Evolutionary conservation across 1,140 invertebrate genomes (phyloP).

Genomic region (Grapholita molesta): DNA sequence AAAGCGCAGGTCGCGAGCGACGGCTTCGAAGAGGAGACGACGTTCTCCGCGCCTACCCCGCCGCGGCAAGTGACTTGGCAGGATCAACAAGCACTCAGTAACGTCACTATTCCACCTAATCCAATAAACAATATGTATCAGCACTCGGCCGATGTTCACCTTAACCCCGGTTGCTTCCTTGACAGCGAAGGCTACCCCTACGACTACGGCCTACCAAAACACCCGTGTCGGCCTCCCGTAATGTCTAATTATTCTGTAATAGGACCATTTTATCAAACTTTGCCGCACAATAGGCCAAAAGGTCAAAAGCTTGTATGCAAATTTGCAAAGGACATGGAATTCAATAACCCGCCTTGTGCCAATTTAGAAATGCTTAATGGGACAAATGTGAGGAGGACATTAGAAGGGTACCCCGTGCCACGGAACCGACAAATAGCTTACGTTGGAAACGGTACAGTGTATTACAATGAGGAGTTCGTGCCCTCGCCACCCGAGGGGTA

Average conservation of each 20-base stretch:
- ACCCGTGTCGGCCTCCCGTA: conserved; percentile 75
- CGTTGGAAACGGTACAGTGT: conserved; percentile 65
- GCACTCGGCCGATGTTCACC: conserved; percentile 82
- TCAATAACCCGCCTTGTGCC: conserved; percentile 55
- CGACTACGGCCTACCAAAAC: conserved; percentile 88
- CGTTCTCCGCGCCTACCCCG: conserved; percentile 63
- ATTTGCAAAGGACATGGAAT: conserved; percentile 75
- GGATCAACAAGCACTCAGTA: conserved; percentile 63
- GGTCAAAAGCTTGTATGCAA: conserved; percentile 80
- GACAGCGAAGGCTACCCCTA: conserved; percentile 88
- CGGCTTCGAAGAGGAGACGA: conserved; percentile 65
- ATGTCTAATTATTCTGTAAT: conserved; percentile 76
- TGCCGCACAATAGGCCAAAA: conserved; percentile 83
- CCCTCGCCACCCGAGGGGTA: conserved; percentile 85
- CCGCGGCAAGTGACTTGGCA: conserved; percentile 76
- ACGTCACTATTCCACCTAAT: conserved; percentile 76
- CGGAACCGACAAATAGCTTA: conserved; percentile 71
- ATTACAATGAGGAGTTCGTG: conserved; percentile 80
- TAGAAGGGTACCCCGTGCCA: conserved; percentile 86
- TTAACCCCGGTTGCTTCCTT: conserved; percentile 83
- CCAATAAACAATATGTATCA: conserved; percentile 72
- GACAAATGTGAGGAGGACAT: conserved; percentile 85
- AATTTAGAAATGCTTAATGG: conserved; percentile 70
- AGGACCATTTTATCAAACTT: conserved; percentile 82
- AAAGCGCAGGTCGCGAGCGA: conserved; percentile 59